A percentile compares a stretch with the other conserved stretches of the same genome.
These are phyloP conservation scores for Tinea trinotella DNA, from an alignment of 2,888 invertebrate species.

Conservation along the genomic window DNA sequence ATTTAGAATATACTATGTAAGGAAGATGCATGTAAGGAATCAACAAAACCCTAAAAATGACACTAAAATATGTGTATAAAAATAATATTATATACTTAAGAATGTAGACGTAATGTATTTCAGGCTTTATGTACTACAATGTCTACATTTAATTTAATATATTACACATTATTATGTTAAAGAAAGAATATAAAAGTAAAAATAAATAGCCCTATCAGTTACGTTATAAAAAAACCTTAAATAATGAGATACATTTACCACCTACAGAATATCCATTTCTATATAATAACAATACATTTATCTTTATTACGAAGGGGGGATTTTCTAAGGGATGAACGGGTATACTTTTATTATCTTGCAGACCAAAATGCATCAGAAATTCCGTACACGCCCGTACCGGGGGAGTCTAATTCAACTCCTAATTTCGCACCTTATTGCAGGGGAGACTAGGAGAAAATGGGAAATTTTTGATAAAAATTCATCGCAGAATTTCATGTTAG, in stretches of 20 bases:
- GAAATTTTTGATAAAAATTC: conserved; percentile 49
- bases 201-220: too few relatives aligned
- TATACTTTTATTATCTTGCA: background rate
- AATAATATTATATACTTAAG: too few relatives aligned
- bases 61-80: too few relatives aligned
- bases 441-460: conserved; percentile 50
- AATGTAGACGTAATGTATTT: too few relatives aligned
- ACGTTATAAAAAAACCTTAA: background rate
- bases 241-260: background rate
- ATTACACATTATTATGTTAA: too few relatives aligned
- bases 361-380: conserved; percentile 38
- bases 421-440: conserved; percentile 69
- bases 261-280: background rate
- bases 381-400: conserved; percentile 49
- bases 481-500: conserved; percentile 3
- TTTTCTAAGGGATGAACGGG: background rate
- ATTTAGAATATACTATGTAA: too few relatives aligned
- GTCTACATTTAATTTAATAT: too few relatives aligned
- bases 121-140: too few relatives aligned
- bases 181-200: too few relatives aligned
- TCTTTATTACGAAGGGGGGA: conserved; percentile 9
- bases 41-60: too few relatives aligned
- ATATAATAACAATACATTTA: conserved; percentile 3
- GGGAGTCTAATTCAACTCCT: conserved; percentile 67
- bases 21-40: too few relatives aligned